Evolutionary conservation across 2,113 vertebrate species (phyloP).

Genomic region (Vanacampus margaritifer): DNA sequence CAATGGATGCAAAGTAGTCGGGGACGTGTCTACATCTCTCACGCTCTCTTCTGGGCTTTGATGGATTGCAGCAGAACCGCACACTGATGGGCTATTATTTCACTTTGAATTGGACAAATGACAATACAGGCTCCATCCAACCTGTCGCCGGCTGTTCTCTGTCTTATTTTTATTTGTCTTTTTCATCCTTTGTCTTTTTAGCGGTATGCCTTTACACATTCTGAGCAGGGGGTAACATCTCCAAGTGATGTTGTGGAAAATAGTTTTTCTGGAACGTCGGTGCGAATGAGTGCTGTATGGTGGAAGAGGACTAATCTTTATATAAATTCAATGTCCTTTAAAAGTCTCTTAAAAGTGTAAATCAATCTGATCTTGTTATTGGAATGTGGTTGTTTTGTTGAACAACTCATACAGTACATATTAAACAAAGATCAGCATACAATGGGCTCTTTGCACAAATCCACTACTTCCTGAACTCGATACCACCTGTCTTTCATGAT

Average conservation of each 20-base stretch:
- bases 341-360: background rate
- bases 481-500: no score
- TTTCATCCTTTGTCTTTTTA: background rate
- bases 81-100: constrained; percentile 79
- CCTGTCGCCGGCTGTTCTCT: constrained; percentile 53
- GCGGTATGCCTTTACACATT: constrained; percentile 14
- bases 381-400: no score
- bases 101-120: constrained; percentile 78
- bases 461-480: no score
- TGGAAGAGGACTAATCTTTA: constrained; percentile 23
- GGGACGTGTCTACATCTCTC: constrained; percentile 53
- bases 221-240: constrained; percentile 16
- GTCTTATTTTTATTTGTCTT: constrained; percentile 31
- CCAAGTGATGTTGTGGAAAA: background rate
- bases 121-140: constrained; percentile 45
- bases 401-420: no score
- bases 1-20: constrained; percentile 2
- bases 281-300: background rate
- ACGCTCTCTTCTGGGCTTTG: constrained; percentile 62
- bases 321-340: background rate
- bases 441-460: no score
- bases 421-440: no score
- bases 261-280: constrained; percentile 17
- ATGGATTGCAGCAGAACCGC: constrained; percentile 65
- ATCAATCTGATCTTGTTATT: background rate